Evolutionary conservation across 2,113 vertebrate species (phyloP).

Genomic region (Mellivora capensis): DNA sequence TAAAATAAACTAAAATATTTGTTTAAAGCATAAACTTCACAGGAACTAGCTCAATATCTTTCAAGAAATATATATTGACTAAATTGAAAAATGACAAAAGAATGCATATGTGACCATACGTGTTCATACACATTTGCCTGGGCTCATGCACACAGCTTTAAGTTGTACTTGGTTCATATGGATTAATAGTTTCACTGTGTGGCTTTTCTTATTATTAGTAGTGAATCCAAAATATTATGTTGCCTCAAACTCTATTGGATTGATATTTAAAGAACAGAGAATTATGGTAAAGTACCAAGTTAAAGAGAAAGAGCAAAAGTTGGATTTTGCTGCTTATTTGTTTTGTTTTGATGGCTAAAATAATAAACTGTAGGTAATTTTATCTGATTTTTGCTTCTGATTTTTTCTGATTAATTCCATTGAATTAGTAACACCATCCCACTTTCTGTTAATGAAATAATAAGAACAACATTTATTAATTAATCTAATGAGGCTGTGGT

Average conservation of each 20-base stretch:
- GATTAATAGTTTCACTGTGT: background rate
- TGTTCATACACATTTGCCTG: background rate
- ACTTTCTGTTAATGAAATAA: background rate
- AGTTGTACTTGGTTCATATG: background rate
- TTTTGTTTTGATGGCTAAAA: background rate
- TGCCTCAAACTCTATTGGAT: constrained; percentile 35
- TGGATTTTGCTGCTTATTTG: background rate
- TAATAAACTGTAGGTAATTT: background rate
- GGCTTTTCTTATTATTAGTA: background rate
- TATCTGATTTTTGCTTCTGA: background rate
- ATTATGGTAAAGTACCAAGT: background rate
- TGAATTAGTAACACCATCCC: background rate
- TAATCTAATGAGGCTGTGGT: background rate
- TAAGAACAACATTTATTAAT: background rate
- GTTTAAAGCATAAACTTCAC: background rate
- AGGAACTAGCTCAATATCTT: background rate
- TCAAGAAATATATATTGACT: background rate
- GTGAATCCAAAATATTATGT: background rate
- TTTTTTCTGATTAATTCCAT: background rate
- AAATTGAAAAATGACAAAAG: background rate
- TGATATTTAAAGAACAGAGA: constrained; percentile 27
- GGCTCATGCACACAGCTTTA: background rate
- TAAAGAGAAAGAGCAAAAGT: background rate
- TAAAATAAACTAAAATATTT: background rate
- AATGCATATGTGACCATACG: background rate